phyloP scores from a whole-genome alignment of 2,113 vertebrate species.

The Rafetus swinhoei region DNA sequence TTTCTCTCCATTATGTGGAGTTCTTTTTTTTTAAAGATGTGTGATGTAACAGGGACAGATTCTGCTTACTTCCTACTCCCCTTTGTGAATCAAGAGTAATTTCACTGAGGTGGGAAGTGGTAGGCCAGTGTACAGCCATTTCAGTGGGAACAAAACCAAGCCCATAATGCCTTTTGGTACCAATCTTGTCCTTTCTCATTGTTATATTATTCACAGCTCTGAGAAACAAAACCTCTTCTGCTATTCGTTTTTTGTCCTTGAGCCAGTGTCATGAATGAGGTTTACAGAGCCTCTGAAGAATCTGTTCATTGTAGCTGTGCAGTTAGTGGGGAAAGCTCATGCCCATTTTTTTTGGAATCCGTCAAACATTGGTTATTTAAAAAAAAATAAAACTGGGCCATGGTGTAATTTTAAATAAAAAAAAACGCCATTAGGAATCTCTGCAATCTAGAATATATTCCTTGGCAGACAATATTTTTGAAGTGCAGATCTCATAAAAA shows the following conservation, averaged over 20 bases:
- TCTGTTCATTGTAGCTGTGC: background rate
- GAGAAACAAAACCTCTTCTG: background rate
- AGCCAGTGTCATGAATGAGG: conserved; percentile 48
- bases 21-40: background rate
- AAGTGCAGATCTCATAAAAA: background rate
- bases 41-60: background rate
- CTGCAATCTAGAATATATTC: background rate
- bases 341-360: background rate
- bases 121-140: background rate
- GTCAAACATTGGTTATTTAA: background rate
- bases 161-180: background rate
- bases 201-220: background rate
- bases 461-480: background rate
- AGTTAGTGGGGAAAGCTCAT: conserved; percentile 65
- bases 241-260: conserved; percentile 64
- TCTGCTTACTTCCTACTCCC: background rate
- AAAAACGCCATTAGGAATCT: background rate
- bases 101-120: background rate
- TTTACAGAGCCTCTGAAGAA: background rate
- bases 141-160: background rate
- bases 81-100: background rate
- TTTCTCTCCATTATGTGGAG: background rate
- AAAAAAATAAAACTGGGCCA: background rate
- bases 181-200: background rate
- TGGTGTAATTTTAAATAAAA: background rate